These are phyloP conservation scores for Bombus vancouverensis DNA, from an alignment of 1,140 invertebrate species.

Conservation along the genomic window DNA sequence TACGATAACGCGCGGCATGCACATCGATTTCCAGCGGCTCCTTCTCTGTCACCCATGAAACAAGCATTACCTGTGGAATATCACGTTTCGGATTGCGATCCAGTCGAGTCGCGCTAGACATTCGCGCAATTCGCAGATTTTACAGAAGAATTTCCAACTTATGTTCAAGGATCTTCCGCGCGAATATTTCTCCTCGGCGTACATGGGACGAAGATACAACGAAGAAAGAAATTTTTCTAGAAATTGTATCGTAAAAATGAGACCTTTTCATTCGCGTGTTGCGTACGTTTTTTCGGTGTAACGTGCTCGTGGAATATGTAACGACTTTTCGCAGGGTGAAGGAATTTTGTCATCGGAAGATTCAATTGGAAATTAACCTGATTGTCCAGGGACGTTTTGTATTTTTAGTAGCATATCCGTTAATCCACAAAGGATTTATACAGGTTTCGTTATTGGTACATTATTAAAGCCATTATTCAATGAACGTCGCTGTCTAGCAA, in stretches of 20 bases:
- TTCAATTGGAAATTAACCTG: neutral
- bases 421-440: neutral
- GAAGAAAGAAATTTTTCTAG: neutral
- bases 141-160: neutral
- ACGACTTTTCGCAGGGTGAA: too few relatives aligned
- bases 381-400: neutral
- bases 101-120: neutral
- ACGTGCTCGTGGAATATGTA: too few relatives aligned
- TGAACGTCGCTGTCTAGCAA: neutral
- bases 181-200: too few relatives aligned
- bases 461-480: slow-evolving; percentile 20
- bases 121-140: neutral
- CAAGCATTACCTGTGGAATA: slow-evolving; percentile 27
- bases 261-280: too few relatives aligned
- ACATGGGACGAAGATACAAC: neutral
- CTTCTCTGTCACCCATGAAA: slow-evolving; percentile 30
- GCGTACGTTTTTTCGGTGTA: too few relatives aligned
- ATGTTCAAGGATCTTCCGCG: neutral
- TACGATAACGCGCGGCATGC: slow-evolving; percentile 46
- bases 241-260: too few relatives aligned
- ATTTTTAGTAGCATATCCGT: too few relatives aligned
- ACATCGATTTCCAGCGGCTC: slow-evolving; percentile 31
- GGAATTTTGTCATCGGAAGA: too few relatives aligned
- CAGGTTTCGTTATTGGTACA: neutral
- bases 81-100: slow-evolving; percentile 20